Conservation (phyloP, 2,888 invertebrate species). For the Podotricha telesiphe region DNA sequence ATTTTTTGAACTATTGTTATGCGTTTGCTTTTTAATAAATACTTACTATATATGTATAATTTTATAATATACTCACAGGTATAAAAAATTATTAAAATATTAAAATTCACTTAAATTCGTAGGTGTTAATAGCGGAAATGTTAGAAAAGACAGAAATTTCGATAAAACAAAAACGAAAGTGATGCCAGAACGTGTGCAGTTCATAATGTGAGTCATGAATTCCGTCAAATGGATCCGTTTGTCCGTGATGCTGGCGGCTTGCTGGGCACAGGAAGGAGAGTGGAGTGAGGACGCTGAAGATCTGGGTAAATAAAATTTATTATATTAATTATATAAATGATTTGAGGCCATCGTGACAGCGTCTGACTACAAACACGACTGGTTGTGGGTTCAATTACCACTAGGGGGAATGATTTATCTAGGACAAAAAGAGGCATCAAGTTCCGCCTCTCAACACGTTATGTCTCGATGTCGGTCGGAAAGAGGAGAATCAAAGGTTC, state of each 20-base stretch:
- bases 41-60: constrained; percentile 18
- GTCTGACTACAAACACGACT: too few species aligned
- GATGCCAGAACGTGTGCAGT: constrained; percentile 33
- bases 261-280: constrained; percentile 79
- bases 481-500: too few species aligned
- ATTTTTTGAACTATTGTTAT: background rate
- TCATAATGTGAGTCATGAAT: constrained; percentile 60
- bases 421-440: too few species aligned
- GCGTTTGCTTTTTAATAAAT: background rate
- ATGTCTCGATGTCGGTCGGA: too few species aligned
- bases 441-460: too few species aligned
- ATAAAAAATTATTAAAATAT: background rate
- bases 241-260: constrained; percentile 72
- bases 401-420: too few species aligned
- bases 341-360: too few species aligned
- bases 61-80: background rate
- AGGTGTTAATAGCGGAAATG: constrained; percentile 17
- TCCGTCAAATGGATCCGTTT: constrained; percentile 73
- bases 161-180: constrained; percentile 21
- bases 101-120: background rate
- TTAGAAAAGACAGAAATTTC: constrained; percentile 24
- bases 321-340: background rate
- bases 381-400: too few species aligned
- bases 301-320: constrained; percentile 58
- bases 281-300: constrained; percentile 81